Evolutionary conservation across 2,113 vertebrate genomes (phyloP).

Genomic region (Clarias gariepinus): DNA sequence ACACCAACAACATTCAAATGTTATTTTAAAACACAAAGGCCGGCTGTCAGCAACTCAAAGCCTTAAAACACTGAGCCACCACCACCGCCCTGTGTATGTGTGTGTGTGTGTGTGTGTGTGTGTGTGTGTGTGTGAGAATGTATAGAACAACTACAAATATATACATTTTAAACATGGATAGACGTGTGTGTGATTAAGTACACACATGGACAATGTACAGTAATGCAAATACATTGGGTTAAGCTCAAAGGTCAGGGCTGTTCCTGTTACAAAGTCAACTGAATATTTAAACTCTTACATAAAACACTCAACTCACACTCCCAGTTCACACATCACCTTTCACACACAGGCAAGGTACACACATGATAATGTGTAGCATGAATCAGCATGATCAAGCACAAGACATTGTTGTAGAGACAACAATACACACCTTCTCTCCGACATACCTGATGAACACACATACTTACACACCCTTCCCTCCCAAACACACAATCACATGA

Average conservation of each 20-base stretch:
- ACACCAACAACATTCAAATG: no score
- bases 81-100: no score
- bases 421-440: neutral
- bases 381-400: constrained; percentile 21
- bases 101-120: no score
- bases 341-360: neutral
- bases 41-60: no score
- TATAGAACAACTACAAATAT: neutral
- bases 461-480: neutral
- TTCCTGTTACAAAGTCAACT: neutral
- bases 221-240: neutral
- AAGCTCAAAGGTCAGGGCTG: neutral
- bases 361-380: neutral
- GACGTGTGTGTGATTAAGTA: neutral
- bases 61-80: no score
- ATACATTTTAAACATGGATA: neutral
- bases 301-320: neutral
- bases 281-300: neutral
- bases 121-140: no score
- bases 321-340: neutral
- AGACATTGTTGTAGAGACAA: neutral
- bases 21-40: no score
- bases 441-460: neutral
- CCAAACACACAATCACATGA: neutral
- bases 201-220: neutral